Percentiles rank a stretch among this genome's conserved stretches.
phyloP scores from a whole-genome alignment of 1,140 invertebrate species.

The Hydropsyche tenuis region DNA sequence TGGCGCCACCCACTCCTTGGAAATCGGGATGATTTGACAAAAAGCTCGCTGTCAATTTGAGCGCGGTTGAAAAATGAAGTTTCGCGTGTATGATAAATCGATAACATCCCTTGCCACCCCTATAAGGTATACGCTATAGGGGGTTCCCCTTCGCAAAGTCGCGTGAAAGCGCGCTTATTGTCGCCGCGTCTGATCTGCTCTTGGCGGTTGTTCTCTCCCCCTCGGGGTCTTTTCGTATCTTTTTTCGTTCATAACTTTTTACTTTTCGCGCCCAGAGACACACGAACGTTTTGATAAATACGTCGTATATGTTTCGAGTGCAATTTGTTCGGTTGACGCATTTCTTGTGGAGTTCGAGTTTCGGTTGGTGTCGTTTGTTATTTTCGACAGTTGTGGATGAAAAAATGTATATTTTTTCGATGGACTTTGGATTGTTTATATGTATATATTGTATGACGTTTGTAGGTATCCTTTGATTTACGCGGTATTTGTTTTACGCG shows the following conservation, averaged over 20 bases:
- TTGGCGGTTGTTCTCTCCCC: background rate
- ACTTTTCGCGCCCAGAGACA: background rate
- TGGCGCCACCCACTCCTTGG: background rate
- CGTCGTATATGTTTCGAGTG: background rate
- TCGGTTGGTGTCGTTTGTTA: background rate
- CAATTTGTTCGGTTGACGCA: background rate
- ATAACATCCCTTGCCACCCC: background rate
- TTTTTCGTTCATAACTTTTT: background rate
- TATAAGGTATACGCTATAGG: too few species aligned
- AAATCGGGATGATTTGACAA: constrained; percentile 21
- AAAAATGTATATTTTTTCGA: too few species aligned
- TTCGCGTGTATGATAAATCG: constrained; percentile 17
- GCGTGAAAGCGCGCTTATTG: background rate
- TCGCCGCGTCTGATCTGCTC: constrained; percentile 3
- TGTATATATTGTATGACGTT: too few species aligned
- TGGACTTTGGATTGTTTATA: too few species aligned
- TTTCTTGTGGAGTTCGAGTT: background rate
- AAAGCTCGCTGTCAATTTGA: constrained; percentile 20
- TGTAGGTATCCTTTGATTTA: too few species aligned
- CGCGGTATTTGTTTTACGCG: too few species aligned
- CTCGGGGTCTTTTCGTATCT: background rate
- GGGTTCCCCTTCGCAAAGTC: too few species aligned
- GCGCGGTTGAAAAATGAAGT: constrained; percentile 21
- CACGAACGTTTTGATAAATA: background rate
- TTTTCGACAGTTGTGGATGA: too few species aligned